phyloP scores from a whole-genome alignment of 2,113 vertebrate species.

The Copsychus sechellarum region DNA sequence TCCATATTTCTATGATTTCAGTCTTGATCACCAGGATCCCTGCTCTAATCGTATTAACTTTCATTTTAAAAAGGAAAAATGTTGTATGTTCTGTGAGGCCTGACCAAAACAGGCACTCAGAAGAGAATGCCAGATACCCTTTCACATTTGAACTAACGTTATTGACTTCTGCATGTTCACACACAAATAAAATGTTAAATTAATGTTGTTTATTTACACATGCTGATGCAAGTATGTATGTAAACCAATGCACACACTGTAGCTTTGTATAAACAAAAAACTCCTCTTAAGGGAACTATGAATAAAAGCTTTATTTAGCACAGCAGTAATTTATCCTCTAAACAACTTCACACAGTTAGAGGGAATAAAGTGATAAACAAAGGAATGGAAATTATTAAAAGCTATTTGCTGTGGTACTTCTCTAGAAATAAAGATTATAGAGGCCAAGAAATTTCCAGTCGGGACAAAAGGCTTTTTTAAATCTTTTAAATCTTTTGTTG shows the following conservation, averaged over 20 bases:
- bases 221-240: neutral
- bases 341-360: neutral
- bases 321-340: neutral
- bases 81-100: neutral
- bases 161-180: neutral
- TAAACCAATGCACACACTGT: neutral
- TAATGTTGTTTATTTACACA: neutral
- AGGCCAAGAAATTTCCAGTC: slow-evolving; percentile 43
- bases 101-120: neutral
- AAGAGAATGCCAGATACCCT: neutral
- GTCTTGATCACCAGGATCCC: neutral
- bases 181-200: neutral
- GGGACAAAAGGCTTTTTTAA: slow-evolving; percentile 57
- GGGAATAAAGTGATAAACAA: slow-evolving; percentile 12
- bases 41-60: neutral
- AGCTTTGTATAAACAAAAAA: slow-evolving; percentile 8
- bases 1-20: neutral
- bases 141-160: neutral
- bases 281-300: neutral
- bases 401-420: neutral
- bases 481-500: slow-evolving; percentile 65
- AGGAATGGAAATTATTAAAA: slow-evolving; percentile 1
- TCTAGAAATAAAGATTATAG: slow-evolving; percentile 26
- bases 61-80: neutral
- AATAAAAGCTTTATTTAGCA: slow-evolving; percentile 5